Conservation (phyloP, 2,888 invertebrate species). For the Leistus spinibarbis region DNA sequence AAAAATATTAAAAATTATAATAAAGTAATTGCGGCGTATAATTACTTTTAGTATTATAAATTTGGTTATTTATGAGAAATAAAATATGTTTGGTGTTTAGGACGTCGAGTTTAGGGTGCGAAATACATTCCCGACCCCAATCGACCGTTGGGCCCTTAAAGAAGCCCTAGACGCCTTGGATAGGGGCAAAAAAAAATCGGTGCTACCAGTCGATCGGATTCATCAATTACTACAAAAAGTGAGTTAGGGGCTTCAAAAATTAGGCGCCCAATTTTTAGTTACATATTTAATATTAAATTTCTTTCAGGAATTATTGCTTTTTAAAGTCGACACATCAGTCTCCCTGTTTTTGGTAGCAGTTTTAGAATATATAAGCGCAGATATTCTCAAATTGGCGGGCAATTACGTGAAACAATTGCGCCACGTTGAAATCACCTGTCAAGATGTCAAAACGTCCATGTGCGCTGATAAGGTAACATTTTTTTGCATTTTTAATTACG, state of each 20-base stretch:
- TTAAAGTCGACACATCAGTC: slow-evolving; percentile 87
- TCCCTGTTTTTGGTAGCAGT: slow-evolving; percentile 91
- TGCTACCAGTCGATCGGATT: slow-evolving; percentile 87
- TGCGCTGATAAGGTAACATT: slow-evolving; percentile 96
- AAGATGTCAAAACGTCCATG: slow-evolving; percentile 97
- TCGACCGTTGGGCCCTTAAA: slow-evolving; percentile 90
- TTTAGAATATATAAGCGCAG: slow-evolving; percentile 92
- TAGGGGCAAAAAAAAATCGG: slow-evolving; percentile 78
- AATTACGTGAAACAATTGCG: slow-evolving; percentile 97
- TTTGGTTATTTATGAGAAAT: neutral
- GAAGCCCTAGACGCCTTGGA: slow-evolving; percentile 87
- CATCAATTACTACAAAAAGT: slow-evolving; percentile 86
- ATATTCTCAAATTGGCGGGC: slow-evolving; percentile 93
- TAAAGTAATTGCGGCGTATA: neutral
- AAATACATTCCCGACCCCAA: slow-evolving; percentile 92
- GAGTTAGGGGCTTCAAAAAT: no score
- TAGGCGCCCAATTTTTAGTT: no score
- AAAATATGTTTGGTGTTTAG: slow-evolving; percentile 53
- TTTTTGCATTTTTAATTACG: no score
- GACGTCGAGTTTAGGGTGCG: slow-evolving; percentile 94
- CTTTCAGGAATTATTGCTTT: slow-evolving; percentile 79
- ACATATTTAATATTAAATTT: no score
- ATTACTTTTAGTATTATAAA: neutral
- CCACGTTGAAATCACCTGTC: slow-evolving; percentile 86
- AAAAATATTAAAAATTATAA: neutral